A percentile compares a stretch with the other conserved stretches of the same genome.
These are phyloP conservation scores for Hepsetus odoe DNA, from an alignment of 2,113 vertebrate species.

Conservation along the genomic window DNA sequence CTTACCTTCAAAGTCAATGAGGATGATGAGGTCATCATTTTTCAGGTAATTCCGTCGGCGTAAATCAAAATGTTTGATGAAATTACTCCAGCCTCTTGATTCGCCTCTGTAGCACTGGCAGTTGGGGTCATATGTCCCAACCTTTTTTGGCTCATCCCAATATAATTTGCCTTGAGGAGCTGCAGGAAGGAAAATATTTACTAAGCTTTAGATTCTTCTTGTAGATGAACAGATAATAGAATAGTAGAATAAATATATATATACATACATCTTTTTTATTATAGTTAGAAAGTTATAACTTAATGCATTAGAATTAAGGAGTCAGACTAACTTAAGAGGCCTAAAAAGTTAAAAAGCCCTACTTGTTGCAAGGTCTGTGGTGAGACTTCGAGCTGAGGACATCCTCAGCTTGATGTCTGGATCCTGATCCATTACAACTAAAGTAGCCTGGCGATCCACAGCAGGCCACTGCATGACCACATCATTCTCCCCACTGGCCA, in stretches of 20 bases:
- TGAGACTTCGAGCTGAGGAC: slow-evolving; percentile 84
- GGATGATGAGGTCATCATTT: slow-evolving; percentile 75
- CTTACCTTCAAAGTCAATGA: slow-evolving; percentile 74
- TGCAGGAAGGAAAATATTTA: slow-evolving; percentile 35
- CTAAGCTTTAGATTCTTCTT: not conserved
- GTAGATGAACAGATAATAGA: not conserved
- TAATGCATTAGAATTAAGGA: no score
- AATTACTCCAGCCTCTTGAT: slow-evolving; percentile 66
- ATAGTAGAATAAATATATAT: not conserved
- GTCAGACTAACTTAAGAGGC: no score
- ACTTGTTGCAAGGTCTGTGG: slow-evolving; percentile 73
- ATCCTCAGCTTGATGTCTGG: slow-evolving; percentile 81
- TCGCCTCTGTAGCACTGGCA: slow-evolving; percentile 59
- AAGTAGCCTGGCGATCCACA: slow-evolving; percentile 78
- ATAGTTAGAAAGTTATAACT: no score
- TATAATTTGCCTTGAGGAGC: slow-evolving; percentile 52
- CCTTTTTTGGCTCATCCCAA: slow-evolving; percentile 72
- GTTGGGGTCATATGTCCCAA: slow-evolving; percentile 54
- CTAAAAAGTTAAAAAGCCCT: not conserved
- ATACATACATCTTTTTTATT: not conserved
- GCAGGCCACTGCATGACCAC: slow-evolving; percentile 85
- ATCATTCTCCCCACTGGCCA: slow-evolving; percentile 87
- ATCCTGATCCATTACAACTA: slow-evolving; percentile 88
- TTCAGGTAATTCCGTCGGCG: slow-evolving; percentile 71
- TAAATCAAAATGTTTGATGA: slow-evolving; percentile 75